Conservation (phyloP, 2,888 invertebrate genomes). For the Teleiodes luculella region DNA sequence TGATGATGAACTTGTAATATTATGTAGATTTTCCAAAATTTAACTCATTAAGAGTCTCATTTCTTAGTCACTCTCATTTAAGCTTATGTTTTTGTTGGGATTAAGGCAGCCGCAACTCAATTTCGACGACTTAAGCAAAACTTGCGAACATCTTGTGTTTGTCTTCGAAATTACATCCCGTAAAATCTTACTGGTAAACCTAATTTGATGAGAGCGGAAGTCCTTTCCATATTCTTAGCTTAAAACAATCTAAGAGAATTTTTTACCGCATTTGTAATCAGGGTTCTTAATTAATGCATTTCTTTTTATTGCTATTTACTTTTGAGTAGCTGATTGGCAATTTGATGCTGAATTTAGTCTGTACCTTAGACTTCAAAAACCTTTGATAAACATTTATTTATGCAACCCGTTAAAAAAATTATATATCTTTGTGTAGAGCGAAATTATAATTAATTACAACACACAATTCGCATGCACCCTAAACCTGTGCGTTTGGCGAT, state of each 20-base stretch:
- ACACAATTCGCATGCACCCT: too few species aligned
- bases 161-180: constrained; percentile 33
- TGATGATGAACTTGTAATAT: too few species aligned
- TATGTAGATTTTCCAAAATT: not conserved
- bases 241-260: constrained; percentile 31
- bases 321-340: too few species aligned
- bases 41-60: not conserved
- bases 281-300: not conserved
- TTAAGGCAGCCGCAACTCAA: constrained; percentile 7
- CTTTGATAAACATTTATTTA: too few species aligned
- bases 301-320: too few species aligned
- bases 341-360: too few species aligned
- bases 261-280: not conserved
- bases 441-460: too few species aligned
- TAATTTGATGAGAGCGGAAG: constrained; percentile 51
- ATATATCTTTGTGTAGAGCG: too few species aligned
- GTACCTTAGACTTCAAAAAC: too few species aligned
- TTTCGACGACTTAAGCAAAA: constrained; percentile 17
- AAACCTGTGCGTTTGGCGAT: too few species aligned
- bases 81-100: not conserved
- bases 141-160: constrained; percentile 27
- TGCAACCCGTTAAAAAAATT: too few species aligned
- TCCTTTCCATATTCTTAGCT: constrained; percentile 41
- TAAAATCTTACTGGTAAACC: constrained; percentile 44
- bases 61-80: not conserved